A percentile compares a stretch with the other conserved stretches of the same genome.
Evolutionary conservation across 2,113 vertebrate genomes (phyloP).

Genomic region (Passer domesticus): DNA sequence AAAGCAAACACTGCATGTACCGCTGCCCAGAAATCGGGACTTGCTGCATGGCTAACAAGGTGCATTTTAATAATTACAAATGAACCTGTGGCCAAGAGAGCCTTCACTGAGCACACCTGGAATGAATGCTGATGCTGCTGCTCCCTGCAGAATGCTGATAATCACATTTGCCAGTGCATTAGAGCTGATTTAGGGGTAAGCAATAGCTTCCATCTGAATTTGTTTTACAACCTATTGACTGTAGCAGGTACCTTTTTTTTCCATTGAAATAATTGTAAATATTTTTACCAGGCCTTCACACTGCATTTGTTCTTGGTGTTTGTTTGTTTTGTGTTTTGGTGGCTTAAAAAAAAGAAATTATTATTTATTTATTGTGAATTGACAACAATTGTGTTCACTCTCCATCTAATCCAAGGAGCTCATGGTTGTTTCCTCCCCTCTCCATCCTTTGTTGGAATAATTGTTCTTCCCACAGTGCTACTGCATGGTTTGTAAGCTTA

Average conservation of each 20-base stretch:
- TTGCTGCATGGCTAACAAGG: not conserved
- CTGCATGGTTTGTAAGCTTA: conserved; percentile 67
- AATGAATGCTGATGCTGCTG: conserved; percentile 26
- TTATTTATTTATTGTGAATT: conserved; percentile 53
- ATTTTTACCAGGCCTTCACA: conserved; percentile 48
- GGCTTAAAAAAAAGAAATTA: not conserved
- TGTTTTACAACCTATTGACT: not conserved
- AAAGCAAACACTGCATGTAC: not conserved
- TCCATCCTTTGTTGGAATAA: conserved; percentile 67
- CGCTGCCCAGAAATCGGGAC: not conserved
- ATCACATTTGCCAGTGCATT: conserved; percentile 34
- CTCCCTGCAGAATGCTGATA: not conserved
- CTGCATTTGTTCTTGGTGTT: conserved; percentile 20
- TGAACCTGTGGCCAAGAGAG: conserved; percentile 29
- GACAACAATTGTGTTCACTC: conserved; percentile 43
- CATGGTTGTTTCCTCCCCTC: not conserved
- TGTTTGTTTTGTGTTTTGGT: not conserved
- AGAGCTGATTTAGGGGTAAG: conserved; percentile 41
- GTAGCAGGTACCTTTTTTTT: not conserved
- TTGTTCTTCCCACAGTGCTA: conserved; percentile 70
- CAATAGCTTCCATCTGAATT: conserved; percentile 11
- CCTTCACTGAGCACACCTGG: conserved; percentile 10
- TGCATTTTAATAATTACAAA: conserved; percentile 51
- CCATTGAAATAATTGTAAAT: conserved; percentile 60
- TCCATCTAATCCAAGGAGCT: conserved; percentile 38